Base-by-base conservation (phyloP, 2,113 vertebrate species). In the Corythaixoides concolor region DNA sequence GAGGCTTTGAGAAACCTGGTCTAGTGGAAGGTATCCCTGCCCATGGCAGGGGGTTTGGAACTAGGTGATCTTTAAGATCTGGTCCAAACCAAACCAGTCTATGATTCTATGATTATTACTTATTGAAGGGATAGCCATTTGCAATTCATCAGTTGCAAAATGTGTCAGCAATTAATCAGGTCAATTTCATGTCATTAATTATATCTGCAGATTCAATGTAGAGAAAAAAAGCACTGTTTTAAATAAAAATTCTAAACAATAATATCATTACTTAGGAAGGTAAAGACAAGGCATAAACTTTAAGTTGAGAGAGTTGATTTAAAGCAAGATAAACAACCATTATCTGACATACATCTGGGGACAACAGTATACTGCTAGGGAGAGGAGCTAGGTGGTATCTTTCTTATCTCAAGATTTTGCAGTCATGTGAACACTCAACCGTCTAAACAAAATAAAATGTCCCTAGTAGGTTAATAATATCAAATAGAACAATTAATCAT, bases 331-430 rank as follows among this genome's bases (percentile, higher is more conserved):
- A 67, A 89, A 73, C 8, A 80, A 47, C 41, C 6, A 13, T 33
- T 79, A 66, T 60, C 69, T 83, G 22, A 39, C 15, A 19, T 55
- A 77, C 2, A 72, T 37, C 12, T 77, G 30, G 26, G 23, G 28
- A 52, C 23, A 88, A 62, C 27, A 37, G 4, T 60, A 33, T 37
- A 7, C 43, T 84, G 7, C 17, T 67, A 35, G 22, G 16, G 33
- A 82, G 35, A 87, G 24, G 9, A 81, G 75, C 32, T 62, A 47
- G 13, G 6, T 68, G 60, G 19, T 78, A 87, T 41, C 79, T 78
- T 73, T 53, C 52, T 83, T 79, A 90, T 76, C 72, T 60, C 43
- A 67, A 89, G 50, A 73, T 88, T 90, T 82, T 80, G 14, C 58
- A 62, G 12, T 64, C 2, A 6, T 0, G 0, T 45, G 56, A 84